Percentiles rank a stretch among this genome's conserved stretches.
Evolutionary conservation across 1,140 invertebrate genomes (phyloP).

Genomic region (Drosophila erecta): DNA sequence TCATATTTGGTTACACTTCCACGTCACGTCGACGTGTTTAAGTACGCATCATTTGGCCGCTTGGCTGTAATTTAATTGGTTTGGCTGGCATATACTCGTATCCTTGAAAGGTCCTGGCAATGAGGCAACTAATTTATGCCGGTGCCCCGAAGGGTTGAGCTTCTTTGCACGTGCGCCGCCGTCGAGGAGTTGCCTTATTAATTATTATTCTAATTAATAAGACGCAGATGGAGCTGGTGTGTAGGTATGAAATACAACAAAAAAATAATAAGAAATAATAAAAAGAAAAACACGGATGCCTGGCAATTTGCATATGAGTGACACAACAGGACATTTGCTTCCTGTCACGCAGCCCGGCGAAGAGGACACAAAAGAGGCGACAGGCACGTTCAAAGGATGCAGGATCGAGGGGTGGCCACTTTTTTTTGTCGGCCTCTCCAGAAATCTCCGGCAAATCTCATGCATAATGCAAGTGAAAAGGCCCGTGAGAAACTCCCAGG

Average conservation of each 20-base stretch:
- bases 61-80: conserved; percentile 79
- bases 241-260: conserved; percentile 2
- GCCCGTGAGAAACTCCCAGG: conserved; percentile 70
- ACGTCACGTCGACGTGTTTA: conserved; percentile 80
- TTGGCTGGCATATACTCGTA: conserved; percentile 38
- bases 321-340: conserved; percentile 82
- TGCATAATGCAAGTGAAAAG: conserved; percentile 75
- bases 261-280: conserved; percentile 20
- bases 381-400: conserved; percentile 58
- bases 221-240: conserved; percentile 45
- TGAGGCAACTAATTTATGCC: conserved; percentile 77
- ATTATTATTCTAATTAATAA: conserved; percentile 84
- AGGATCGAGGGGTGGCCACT: conserved; percentile 19
- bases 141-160: conserved; percentile 21
- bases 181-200: conserved; percentile 76
- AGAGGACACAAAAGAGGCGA: conserved; percentile 57
- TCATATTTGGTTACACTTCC: conserved; percentile 66
- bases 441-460: conserved; percentile 46
- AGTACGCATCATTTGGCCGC: conserved; percentile 80
- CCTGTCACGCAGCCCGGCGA: conserved; percentile 63
- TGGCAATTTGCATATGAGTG: conserved; percentile 83
- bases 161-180: conserved; percentile 60
- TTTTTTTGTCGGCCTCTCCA: conserved; percentile 23
- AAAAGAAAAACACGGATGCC: conserved; percentile 41
- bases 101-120: conserved; percentile 45